Evolutionary conservation across 1,140 invertebrate species (phyloP).

Genomic region (Cydia fagiglandana): DNA sequence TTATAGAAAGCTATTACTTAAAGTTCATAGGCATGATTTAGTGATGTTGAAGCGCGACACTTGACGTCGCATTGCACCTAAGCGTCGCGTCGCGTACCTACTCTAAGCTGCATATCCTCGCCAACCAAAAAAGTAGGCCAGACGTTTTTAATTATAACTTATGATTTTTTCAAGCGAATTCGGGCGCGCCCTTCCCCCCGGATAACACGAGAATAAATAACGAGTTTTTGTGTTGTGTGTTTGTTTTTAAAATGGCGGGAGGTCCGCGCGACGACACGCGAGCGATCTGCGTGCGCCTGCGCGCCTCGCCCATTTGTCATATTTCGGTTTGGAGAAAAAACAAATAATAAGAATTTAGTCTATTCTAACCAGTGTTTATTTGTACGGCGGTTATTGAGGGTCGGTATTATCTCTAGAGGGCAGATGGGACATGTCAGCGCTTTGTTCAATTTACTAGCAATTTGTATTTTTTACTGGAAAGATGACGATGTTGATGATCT

Average conservation of each 20-base stretch:
- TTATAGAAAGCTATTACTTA: constrained; percentile 41
- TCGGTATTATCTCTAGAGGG: constrained; percentile 65
- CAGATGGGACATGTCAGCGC: constrained; percentile 66
- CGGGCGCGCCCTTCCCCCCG: constrained; percentile 72
- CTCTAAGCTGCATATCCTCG: background rate
- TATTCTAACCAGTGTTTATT: constrained; percentile 72
- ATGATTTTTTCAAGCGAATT: constrained; percentile 77
- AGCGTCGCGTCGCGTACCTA: background rate
- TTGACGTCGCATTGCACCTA: constrained; percentile 1
- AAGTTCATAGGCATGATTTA: constrained; percentile 32
- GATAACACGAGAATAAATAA: constrained; percentile 77
- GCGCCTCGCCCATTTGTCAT: constrained; percentile 77
- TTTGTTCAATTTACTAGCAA: constrained; percentile 47
- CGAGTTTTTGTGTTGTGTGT: constrained; percentile 76
- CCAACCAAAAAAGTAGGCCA: constrained; percentile 36
- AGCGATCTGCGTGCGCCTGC: constrained; percentile 54
- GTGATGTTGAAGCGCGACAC: constrained; percentile 14
- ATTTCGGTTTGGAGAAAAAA: constrained; percentile 75
- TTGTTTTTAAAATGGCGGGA: constrained; percentile 80
- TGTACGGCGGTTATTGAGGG: constrained; percentile 70
- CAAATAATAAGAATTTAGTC: constrained; percentile 65
- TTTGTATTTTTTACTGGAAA: constrained; percentile 31
- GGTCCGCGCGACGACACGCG: constrained; percentile 77
- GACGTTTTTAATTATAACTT: constrained; percentile 78
- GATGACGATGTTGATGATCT: background rate